Evolutionary conservation across 1,140 invertebrate species (phyloP), one percentile per base, ranked within the genome.

Genomic region (Dendroctonus valens): DNA sequence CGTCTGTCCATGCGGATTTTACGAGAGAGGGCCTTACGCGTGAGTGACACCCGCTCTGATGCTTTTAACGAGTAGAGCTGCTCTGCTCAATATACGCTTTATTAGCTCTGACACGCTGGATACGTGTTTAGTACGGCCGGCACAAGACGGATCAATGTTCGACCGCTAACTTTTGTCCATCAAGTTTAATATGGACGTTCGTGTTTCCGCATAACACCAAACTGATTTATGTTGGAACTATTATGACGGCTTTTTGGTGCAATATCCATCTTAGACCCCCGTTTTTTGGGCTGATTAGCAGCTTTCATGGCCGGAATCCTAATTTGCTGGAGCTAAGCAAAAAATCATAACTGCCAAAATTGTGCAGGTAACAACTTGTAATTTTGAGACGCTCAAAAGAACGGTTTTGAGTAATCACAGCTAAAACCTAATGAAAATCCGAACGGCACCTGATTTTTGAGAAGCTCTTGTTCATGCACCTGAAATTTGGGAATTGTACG

Each of bases 91-190:
- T 65, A 49, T 39, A 65, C 62, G 62, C 62, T 65, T 65, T 55
- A 65, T 65, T 65, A 65, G 62, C 26, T 48, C 41, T 49, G 62
- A 65, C 62, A 63, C 60, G 26, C 54, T 40, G 62, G 46, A 49
- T 57, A 55, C 62, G 38, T 65, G 52, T 65, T 57, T 55, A 57
- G 53, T 53, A 54, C 15, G 60, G 50, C 51, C 52, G 39, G 42
- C 54, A 65, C 62, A 65, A 65, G 62, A 57, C 40, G 62, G 62
- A 65, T 65, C 62, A 65, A 65, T 65, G 62, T 65, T 50, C 42
- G 62, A 50, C 62, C 62, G 62, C 49, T 65, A 65, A 65, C 52
- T 65, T 65, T 65, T 65, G 62, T 65, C 44, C 53, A 50, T 12
- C 37, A 44, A 15, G 57, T 65, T 65, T 57, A 65, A 50, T 65